A percentile compares a stretch with the other conserved stretches of the same genome.
Evolutionary conservation across 2,797 vertebrate species (phyloP).

Genomic region (Silurus aristotelis): DNA sequence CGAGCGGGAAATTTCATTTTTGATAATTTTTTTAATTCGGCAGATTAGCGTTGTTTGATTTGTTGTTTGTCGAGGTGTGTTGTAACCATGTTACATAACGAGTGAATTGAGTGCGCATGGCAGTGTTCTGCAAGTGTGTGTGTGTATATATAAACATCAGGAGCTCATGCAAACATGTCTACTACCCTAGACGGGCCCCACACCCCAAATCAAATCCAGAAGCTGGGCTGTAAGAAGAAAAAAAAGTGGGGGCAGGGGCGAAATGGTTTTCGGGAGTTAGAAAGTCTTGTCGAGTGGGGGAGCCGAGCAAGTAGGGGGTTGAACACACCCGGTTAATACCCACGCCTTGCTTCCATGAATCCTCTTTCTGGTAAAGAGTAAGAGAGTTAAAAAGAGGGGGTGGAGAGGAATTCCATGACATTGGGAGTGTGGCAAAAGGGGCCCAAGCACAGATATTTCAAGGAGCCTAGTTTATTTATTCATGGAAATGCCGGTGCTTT

Average conservation of each 20-base stretch:
- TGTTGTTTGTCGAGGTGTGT: constrained; percentile 42
- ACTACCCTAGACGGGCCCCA: constrained; percentile 55
- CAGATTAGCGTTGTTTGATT: not conserved
- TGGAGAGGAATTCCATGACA: constrained; percentile 52
- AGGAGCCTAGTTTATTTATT: constrained; percentile 53
- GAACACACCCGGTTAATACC: constrained; percentile 30
- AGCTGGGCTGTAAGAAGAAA: constrained; percentile 29
- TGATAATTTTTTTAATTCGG: not conserved
- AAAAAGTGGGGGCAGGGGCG: constrained; percentile 15
- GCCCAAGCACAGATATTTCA: constrained; percentile 42
- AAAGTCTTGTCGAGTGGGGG: not conserved
- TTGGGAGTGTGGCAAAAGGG: constrained; percentile 37
- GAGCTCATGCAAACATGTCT: constrained; percentile 71
- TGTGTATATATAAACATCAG: constrained; percentile 46
- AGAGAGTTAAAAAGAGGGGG: not conserved
- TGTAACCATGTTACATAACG: constrained; percentile 37
- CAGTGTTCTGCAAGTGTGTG: not conserved
- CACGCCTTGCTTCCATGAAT: constrained; percentile 13
- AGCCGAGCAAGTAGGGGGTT: not conserved
- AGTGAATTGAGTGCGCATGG: constrained; percentile 21
- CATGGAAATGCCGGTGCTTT: constrained; percentile 30
- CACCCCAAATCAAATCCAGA: constrained; percentile 56
- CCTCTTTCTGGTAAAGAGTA: not conserved
- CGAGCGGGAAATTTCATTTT: not conserved
- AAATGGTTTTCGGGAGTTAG: constrained; percentile 20